Evolutionary conservation across 2,797 vertebrate genomes (phyloP).

Genomic region (Pampus argenteus): DNA sequence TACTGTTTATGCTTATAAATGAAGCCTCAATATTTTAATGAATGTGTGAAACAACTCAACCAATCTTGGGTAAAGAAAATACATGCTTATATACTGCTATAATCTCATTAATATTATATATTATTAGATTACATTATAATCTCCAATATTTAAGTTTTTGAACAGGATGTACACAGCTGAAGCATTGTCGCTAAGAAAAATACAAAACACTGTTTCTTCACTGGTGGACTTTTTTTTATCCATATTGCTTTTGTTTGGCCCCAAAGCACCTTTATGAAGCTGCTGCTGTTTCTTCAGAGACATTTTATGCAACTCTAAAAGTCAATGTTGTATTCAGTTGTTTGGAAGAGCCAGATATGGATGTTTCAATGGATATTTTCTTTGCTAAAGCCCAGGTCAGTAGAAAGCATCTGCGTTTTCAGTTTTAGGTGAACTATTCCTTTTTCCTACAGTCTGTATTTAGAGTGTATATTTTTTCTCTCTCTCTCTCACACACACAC

Average conservation of each 20-base stretch:
- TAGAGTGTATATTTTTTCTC: neutral
- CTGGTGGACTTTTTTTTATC: neutral
- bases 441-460: neutral
- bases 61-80: neutral
- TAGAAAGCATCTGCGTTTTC: neutral
- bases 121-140: too few species aligned
- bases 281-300: neutral
- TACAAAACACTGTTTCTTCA: neutral
- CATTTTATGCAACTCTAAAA: neutral
- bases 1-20: neutral
- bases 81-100: too few species aligned
- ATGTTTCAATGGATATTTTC: neutral
- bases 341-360: neutral
- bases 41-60: neutral
- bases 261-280: neutral
- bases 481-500: neutral
- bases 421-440: neutral
- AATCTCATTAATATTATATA: too few species aligned
- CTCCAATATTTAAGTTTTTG: neutral
- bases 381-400: neutral
- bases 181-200: conserved; percentile 6
- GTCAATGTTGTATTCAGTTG: conserved; percentile 5
- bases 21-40: neutral
- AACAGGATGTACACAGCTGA: neutral
- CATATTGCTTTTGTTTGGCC: neutral